These are phyloP conservation scores for Nomada goodeniana DNA, from an alignment of 2,888 invertebrate species.

Conservation along the genomic window DNA sequence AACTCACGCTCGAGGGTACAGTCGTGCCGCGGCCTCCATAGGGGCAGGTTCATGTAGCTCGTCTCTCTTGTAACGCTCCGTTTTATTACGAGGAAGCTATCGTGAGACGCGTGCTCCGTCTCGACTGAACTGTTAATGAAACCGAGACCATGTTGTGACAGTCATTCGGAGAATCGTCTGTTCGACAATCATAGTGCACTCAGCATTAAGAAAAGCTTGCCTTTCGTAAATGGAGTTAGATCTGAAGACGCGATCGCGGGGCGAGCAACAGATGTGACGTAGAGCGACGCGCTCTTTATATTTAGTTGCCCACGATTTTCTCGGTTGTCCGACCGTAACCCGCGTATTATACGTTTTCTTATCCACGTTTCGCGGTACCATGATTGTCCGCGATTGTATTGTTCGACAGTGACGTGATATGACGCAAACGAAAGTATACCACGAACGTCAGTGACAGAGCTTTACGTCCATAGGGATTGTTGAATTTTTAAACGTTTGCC, in stretches of 20 bases:
- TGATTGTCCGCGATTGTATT: slow-evolving; percentile 28
- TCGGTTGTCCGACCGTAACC: slow-evolving; percentile 40
- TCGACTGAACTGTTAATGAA: neutral
- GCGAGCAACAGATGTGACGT: slow-evolving; percentile 72
- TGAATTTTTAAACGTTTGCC: slow-evolving; percentile 37
- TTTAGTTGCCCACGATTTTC: slow-evolving; percentile 70
- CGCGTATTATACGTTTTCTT: neutral
- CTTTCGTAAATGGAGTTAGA: neutral
- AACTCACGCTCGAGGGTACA: slow-evolving; percentile 78
- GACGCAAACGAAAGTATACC: slow-evolving; percentile 54
- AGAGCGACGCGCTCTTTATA: slow-evolving; percentile 59
- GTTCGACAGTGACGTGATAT: slow-evolving; percentile 51
- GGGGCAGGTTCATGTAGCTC: slow-evolving; percentile 72
- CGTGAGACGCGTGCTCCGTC: slow-evolving; percentile 24
- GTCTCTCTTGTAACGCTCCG: slow-evolving; percentile 23
- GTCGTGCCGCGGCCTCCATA: slow-evolving; percentile 82
- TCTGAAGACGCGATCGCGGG: slow-evolving; percentile 17
- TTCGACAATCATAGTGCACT: slow-evolving; percentile 1
- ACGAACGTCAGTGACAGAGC: slow-evolving; percentile 51
- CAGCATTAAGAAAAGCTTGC: neutral
- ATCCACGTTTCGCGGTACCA: slow-evolving; percentile 31
- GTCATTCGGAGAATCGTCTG: neutral
- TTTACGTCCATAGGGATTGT: slow-evolving; percentile 2
- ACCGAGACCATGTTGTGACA: slow-evolving; percentile 42
- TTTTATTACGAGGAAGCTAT: slow-evolving; percentile 8